These are phyloP conservation scores for Psylliodes chrysocephalus DNA, from an alignment of 2,888 invertebrate species.

Conservation along the genomic window DNA sequence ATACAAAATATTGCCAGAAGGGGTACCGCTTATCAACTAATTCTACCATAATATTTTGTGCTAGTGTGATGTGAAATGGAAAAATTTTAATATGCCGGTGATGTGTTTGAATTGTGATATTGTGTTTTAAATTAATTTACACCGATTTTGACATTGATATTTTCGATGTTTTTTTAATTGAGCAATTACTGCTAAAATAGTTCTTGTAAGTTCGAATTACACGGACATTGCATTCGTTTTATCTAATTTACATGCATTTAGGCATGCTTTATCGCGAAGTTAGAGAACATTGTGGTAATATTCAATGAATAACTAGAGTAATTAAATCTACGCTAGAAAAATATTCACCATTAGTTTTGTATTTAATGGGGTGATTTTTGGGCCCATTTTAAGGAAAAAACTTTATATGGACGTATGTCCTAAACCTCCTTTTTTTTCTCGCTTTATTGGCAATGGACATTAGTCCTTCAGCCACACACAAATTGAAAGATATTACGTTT, in stretches of 20 bases:
- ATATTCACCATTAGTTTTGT: too few species aligned
- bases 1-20: conserved; percentile 45
- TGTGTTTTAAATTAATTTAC: not conserved
- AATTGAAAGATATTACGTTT: too few species aligned
- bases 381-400: too few species aligned
- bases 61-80: conserved; percentile 1
- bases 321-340: too few species aligned
- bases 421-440: too few species aligned
- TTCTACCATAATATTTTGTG: conserved; percentile 24
- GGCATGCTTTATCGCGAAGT: too few species aligned
- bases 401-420: too few species aligned
- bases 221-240: not conserved
- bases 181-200: not conserved
- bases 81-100: not conserved
- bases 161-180: not conserved
- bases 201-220: not conserved
- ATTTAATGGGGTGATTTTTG: too few species aligned
- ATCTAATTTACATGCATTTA: not conserved
- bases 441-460: too few species aligned
- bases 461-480: too few species aligned
- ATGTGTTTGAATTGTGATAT: not conserved
- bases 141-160: not conserved
- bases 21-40: conserved; percentile 47
- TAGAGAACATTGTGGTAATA: too few species aligned
- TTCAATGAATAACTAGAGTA: too few species aligned